A percentile compares a stretch with the other conserved stretches of the same genome.
phyloP scores from a whole-genome alignment of 2,113 vertebrate genomes.

The Leptosomus discolor region DNA sequence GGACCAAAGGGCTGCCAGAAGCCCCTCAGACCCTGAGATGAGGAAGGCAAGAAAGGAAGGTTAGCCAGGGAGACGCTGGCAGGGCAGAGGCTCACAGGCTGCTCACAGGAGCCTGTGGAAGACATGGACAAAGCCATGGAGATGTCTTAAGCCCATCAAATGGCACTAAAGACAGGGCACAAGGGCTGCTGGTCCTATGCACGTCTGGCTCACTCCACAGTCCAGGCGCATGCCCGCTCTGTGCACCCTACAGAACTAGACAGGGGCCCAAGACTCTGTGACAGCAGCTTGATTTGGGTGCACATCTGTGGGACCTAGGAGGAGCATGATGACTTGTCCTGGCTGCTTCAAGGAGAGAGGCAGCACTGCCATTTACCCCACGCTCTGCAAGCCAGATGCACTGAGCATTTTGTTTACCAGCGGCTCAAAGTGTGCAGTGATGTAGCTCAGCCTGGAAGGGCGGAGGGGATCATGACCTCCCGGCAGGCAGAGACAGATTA shows the following conservation, averaged over 20 bases:
- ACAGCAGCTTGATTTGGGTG: background rate
- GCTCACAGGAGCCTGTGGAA: rapidly evolving
- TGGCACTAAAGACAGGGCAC: rapidly evolving
- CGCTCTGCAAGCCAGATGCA: background rate
- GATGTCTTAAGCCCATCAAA: background rate
- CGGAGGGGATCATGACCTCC: background rate
- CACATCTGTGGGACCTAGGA: background rate
- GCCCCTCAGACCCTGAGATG: background rate
- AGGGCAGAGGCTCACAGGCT: background rate
- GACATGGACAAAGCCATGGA: too few species aligned
- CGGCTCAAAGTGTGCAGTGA: background rate
- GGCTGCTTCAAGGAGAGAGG: too few species aligned
- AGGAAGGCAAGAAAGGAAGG: background rate
- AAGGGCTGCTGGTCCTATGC: background rate
- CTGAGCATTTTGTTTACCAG: rapidly evolving
- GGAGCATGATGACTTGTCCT: background rate
- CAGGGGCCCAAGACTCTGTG: background rate
- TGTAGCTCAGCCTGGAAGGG: background rate
- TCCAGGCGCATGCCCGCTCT: rapidly evolving
- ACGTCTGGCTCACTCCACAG: rapidly evolving
- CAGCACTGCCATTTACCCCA: background rate
- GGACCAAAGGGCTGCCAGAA: background rate
- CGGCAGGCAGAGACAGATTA: rapidly evolving
- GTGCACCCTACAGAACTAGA: background rate
- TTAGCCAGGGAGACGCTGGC: background rate